Base-by-base conservation (phyloP, 2,888 invertebrate genomes). In the Xylophagus ater region DNA sequence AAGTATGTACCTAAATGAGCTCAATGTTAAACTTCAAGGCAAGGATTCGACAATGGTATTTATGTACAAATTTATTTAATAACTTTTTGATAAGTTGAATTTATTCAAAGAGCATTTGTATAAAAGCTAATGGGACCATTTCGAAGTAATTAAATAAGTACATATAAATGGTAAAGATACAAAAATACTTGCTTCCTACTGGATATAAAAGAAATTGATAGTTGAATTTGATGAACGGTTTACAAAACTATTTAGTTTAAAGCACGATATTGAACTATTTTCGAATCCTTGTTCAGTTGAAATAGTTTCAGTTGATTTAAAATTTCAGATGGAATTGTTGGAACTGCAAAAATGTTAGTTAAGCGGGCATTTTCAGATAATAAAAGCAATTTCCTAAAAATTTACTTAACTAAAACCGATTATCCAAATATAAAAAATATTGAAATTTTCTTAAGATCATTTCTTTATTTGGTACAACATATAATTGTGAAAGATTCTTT, bases 11-110 rank as follows among this genome's bases (percentile, higher is more conserved):
- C 13, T 32, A 32, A 32, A 32, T 32, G 32, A 32, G 21, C 21
- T 32, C 32, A 32, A 32, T 32, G 18, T 18, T 32, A 32, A 32
- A 19, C 32, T 32, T n/a, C 32, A 32, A 32, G 21, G 32, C 2
- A 32, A 19, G 20, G 20, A 19, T 5, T 23, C 23, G 23, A 23
- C 23, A 3, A 23, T 23, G 10, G 23, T 23, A 10, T 8, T 10
- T n/a, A n/a, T n/a, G n/a, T n/a, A n/a, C n/a, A n/a, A n/a, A n/a
- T n/a, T n/a, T n/a, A n/a, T n/a, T n/a, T n/a, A n/a, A n/a, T n/a
- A 8, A 23, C 10, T 23, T 3, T 3, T 23, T 3, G 23, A 23
- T 23, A 23, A 23, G 23, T 23, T 23, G 23, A 23, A 23, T 10
- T 23, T 23, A 23, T 23, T 23, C 10, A 23, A 23, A 23, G 23